Base-by-base conservation (phyloP, 2,888 invertebrate genomes). In the Sesia apiformis region DNA sequence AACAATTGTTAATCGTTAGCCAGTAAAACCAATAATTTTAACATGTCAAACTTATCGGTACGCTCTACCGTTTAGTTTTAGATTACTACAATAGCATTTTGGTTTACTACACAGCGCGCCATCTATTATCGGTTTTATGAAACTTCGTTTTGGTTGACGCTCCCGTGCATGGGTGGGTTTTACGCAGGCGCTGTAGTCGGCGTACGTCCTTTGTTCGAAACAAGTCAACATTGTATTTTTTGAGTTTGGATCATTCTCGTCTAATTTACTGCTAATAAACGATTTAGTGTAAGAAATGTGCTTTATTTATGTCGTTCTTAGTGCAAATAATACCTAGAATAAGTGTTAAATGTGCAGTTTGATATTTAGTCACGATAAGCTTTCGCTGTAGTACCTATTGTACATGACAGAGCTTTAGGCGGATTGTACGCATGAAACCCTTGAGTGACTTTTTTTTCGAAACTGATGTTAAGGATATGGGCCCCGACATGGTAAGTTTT, bases 391-490 rank as follows among this genome's bases (percentile, higher is more conserved):
- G 23, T 23, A 23, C 2, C 2, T 23, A 23, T 49, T 67, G 73
- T 85, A 75, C 78, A 81, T 84, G 83, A 81, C 70, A 66, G 75
- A 81, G 83, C 81, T 84, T 82, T 80, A 78, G 76, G 80, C 74
- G 78, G 78, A 81, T 79, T 77, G 85, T 81, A 85, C 89, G 89
- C 91, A 92, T 92, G 92, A 92, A 92, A 92, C 92, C 92, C 81
- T 91, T 92, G 90, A 91, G 91, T 90, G 91, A 91, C 79, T 90
- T 92, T 82, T 92, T 93, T 90, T 92, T 92, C 81, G 90, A 92
- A 87, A 87, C 91, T 86, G 93, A 93, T 91, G 94, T 93, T 93
- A 93, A 92, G 92, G 93, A 93, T 90, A 93, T 94, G 93, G 94
- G 93, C 91, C 93, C 93, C 90, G 94, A 94, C 90, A 94, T 94